Evolutionary conservation across 2,113 vertebrate genomes (phyloP).

Genomic region (Phainopepla nitens): DNA sequence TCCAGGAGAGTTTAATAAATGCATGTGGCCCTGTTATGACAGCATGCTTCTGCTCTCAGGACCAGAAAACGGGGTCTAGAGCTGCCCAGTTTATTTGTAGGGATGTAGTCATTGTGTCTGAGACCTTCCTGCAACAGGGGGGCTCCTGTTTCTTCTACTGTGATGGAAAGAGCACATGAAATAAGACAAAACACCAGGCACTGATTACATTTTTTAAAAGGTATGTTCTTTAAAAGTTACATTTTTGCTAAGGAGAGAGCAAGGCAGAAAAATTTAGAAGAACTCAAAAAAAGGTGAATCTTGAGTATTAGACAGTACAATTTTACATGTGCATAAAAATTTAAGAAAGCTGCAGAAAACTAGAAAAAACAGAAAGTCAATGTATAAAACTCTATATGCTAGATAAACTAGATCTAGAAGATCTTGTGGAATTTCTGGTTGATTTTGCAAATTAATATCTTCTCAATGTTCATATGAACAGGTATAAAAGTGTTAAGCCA

Average conservation of each 20-base stretch:
- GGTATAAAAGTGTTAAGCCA: neutral
- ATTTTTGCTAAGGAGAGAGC: neutral
- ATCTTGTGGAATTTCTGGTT: neutral
- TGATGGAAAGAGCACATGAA: neutral
- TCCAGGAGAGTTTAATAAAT: slow-evolving; percentile 28
- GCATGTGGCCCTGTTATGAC: neutral
- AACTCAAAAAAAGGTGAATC: neutral
- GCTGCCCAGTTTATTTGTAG: neutral
- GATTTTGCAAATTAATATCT: neutral
- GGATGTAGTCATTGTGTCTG: neutral
- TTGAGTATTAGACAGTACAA: neutral
- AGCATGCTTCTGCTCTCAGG: neutral
- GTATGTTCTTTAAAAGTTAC: neutral
- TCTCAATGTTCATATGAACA: neutral
- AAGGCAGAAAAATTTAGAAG: neutral
- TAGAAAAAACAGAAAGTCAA: neutral
- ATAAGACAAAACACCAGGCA: neutral
- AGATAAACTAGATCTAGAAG: neutral
- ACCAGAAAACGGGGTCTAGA: neutral
- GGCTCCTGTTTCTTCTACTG: neutral
- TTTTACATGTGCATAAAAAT: neutral
- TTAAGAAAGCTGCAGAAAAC: neutral
- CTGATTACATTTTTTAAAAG: neutral
- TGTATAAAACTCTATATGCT: neutral
- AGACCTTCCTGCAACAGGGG: neutral